These are phyloP conservation scores for Rhabdophis nuchalis DNA, from an alignment of 2,797 vertebrate species.

Conservation along the genomic window DNA sequence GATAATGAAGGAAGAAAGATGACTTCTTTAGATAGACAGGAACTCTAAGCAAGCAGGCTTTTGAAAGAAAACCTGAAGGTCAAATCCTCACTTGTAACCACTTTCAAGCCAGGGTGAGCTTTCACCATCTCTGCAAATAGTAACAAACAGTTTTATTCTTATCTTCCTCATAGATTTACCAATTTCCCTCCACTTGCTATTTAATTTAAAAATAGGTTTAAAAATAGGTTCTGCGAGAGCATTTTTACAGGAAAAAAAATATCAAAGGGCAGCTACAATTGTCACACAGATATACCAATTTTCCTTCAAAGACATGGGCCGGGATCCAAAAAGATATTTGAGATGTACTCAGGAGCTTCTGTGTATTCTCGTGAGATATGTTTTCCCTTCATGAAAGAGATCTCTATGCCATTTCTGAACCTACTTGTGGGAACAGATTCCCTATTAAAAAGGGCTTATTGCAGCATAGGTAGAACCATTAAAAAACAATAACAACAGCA, in stretches of 20 bases:
- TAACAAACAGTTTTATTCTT: conserved; percentile 5
- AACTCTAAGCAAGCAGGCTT: background rate
- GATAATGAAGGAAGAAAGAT: conserved; percentile 1
- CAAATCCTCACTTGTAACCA: conserved; percentile 9
- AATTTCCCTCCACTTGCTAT: background rate
- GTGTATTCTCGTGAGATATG: background rate
- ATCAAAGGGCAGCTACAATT: background rate
- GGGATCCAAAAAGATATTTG: background rate
- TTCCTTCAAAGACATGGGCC: background rate
- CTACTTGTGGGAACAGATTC: background rate
- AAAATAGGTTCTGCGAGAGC: background rate
- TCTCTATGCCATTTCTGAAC: background rate
- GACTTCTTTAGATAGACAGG: conserved; percentile 8
- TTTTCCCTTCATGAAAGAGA: background rate
- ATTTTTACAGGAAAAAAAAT: background rate
- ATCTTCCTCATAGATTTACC: conserved; percentile 2
- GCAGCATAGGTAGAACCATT: background rate
- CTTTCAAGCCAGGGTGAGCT: background rate
- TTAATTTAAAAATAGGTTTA: conserved; percentile 14
- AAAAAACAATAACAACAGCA: background rate
- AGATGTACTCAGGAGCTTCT: background rate
- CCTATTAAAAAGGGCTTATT: background rate
- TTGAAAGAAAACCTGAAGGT: conserved; percentile 9
- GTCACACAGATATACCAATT: background rate
- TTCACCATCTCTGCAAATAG: background rate